These are phyloP conservation scores for Solenopsis fugax DNA, from an alignment of 1,140 invertebrate species.

Conservation along the genomic window DNA sequence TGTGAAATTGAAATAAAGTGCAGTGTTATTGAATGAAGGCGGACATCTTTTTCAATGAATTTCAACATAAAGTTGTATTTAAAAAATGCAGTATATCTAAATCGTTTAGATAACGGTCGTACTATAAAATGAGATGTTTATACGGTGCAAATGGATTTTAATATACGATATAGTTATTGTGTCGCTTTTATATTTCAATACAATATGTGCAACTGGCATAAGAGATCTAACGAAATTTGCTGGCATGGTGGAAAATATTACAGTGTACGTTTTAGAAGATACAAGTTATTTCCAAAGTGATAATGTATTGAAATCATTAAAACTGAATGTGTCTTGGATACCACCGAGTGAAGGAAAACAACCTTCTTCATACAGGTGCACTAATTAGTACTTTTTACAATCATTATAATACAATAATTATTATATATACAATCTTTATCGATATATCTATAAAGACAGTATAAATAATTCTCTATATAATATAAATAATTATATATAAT, in stretches of 20 bases:
- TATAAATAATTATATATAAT: too few relatives aligned
- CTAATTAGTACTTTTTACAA: neutral
- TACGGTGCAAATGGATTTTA: constrained; percentile 18
- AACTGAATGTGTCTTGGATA: constrained; percentile 78
- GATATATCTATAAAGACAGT: neutral
- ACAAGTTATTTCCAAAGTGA: neutral
- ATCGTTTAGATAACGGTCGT: neutral
- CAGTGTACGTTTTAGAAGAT: constrained; percentile 50
- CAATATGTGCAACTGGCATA: neutral
- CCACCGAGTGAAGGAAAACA: constrained; percentile 56
- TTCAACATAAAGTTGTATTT: neutral
- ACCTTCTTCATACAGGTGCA: constrained; percentile 76
- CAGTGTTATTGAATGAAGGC: neutral
- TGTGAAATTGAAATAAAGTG: constrained; percentile 1
- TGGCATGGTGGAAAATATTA: constrained; percentile 63
- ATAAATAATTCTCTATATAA: neutral
- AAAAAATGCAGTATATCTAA: constrained; percentile 12
- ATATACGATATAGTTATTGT: constrained; percentile 1
- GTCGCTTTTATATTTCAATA: neutral
- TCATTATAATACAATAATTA: neutral
- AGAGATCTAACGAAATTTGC: constrained; percentile 11
- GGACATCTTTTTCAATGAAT: neutral
- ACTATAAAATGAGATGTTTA: constrained; percentile 65
- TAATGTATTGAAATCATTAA: constrained; percentile 53
- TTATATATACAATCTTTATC: too few relatives aligned